These are phyloP conservation scores for Acleris literana DNA, from an alignment of 2,888 invertebrate genomes.

Conservation along the genomic window DNA sequence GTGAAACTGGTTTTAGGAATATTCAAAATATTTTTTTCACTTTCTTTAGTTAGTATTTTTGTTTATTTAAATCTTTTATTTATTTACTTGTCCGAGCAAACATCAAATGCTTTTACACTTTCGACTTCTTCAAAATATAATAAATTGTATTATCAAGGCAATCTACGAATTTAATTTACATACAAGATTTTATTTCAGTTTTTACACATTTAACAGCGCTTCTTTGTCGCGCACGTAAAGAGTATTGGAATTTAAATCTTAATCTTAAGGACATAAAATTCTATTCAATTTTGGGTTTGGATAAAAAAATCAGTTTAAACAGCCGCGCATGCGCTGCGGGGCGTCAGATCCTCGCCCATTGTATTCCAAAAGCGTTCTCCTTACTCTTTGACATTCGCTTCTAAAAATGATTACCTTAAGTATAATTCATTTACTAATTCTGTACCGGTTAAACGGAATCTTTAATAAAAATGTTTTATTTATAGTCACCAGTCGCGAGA, in stretches of 20 bases:
- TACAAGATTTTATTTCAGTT: constrained; percentile 73
- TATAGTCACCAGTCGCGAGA: background rate
- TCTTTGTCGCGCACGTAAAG: constrained; percentile 4
- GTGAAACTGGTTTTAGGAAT: constrained; percentile 5
- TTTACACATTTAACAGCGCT: constrained; percentile 62
- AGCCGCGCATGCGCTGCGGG: constrained; percentile 68
- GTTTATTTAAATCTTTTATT: background rate
- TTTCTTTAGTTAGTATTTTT: background rate
- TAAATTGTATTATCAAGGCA: constrained; percentile 58
- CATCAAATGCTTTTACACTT: background rate
- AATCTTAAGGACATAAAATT: background rate
- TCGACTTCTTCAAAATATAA: constrained; percentile 40
- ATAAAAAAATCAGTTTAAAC: background rate
- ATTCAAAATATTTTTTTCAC: background rate
- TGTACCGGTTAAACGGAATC: constrained; percentile 41
- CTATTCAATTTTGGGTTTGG: background rate
- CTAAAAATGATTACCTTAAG: constrained; percentile 75
- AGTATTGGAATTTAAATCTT: constrained; percentile 8
- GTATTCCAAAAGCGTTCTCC: constrained; percentile 71
- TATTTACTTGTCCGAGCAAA: background rate
- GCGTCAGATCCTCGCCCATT: constrained; percentile 67
- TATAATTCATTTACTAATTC: constrained; percentile 68
- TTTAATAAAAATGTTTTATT: constrained; percentile 6
- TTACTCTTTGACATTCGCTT: constrained; percentile 73
- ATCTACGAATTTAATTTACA: constrained; percentile 78